A percentile compares a stretch with the other conserved stretches of the same genome.
phyloP scores from a whole-genome alignment of 2,797 vertebrate genomes.

The Bufotes viridis region DNA sequence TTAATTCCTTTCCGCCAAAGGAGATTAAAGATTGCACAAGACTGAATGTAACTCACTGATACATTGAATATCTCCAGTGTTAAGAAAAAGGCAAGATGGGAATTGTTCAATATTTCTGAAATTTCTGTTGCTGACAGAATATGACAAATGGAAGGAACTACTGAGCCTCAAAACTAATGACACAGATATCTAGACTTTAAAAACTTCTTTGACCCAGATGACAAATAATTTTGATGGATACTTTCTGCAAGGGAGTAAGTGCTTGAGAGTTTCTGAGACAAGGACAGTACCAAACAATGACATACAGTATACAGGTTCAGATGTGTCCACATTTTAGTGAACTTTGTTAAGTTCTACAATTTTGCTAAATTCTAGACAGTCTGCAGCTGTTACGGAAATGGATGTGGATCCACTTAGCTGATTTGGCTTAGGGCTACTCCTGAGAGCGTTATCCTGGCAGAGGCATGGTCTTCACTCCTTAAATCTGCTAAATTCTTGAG shows the following conservation, averaged over 20 bases:
- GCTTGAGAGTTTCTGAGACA: not conserved
- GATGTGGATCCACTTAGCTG: too few species aligned
- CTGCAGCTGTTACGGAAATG: too few species aligned
- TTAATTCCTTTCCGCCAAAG: conserved; percentile 30
- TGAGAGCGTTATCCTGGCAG: too few species aligned
- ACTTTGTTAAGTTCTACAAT: too few species aligned
- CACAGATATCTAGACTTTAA: conserved; percentile 10
- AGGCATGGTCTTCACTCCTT: too few species aligned
- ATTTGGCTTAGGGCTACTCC: too few species aligned
- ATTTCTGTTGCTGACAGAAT: conserved; percentile 10
- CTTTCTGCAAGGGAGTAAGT: not conserved
- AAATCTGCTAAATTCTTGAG: too few species aligned
- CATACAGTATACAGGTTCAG: not conserved
- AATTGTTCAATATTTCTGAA: conserved; percentile 13
- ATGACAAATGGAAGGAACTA: conserved; percentile 29
- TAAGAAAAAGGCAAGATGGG: conserved; percentile 1
- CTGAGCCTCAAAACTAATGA: conserved; percentile 13
- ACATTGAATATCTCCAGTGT: conserved; percentile 9
- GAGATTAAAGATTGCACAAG: conserved; percentile 35
- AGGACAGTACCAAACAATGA: not conserved
- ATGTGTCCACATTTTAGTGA: too few species aligned
- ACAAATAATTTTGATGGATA: conserved; percentile 22
- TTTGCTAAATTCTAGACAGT: too few species aligned
- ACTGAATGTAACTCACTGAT: conserved; percentile 6
- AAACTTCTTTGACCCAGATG: conserved; percentile 8